A percentile compares a stretch with the other conserved stretches of the same genome.
phyloP scores from a whole-genome alignment of 2,113 vertebrate species.

The Lathamus discolor region DNA sequence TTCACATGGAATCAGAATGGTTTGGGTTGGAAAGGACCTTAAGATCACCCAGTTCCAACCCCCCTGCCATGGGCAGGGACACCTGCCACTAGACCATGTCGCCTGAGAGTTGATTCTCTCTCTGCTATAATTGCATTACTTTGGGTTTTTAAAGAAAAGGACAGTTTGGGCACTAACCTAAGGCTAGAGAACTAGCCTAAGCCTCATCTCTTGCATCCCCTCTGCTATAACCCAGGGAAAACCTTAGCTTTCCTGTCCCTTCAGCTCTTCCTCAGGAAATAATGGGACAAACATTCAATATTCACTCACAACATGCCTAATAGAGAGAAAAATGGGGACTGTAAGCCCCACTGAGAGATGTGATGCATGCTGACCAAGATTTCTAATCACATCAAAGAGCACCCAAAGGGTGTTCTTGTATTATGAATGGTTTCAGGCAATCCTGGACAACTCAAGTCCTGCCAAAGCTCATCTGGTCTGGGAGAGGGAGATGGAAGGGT shows the following conservation, averaged over 20 bases:
- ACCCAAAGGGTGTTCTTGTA: neutral
- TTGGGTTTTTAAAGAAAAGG: neutral
- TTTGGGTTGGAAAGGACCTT: too few relatives aligned
- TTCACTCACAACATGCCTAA: neutral
- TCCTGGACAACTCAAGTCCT: neutral
- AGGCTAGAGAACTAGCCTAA: neutral
- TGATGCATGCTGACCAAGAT: neutral
- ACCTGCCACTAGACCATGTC: too few relatives aligned
- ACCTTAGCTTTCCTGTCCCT: neutral
- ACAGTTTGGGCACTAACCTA: neutral
- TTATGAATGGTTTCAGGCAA: neutral
- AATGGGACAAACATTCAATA: neutral
- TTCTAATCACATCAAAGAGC: neutral
- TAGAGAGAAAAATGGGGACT: neutral
- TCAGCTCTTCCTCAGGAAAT: neutral
- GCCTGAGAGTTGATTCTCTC: neutral
- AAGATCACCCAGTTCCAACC: too few relatives aligned
- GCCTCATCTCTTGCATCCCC: neutral
- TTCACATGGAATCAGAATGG: neutral
- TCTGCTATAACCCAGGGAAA: neutral
- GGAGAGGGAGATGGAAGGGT: neutral
- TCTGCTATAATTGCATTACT: neutral
- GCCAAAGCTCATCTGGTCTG: neutral
- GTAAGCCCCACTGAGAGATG: neutral
- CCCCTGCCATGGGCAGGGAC: too few relatives aligned